Evolutionary conservation across 2,888 invertebrate species (phyloP).

Genomic region (Hipparchia semele): DNA sequence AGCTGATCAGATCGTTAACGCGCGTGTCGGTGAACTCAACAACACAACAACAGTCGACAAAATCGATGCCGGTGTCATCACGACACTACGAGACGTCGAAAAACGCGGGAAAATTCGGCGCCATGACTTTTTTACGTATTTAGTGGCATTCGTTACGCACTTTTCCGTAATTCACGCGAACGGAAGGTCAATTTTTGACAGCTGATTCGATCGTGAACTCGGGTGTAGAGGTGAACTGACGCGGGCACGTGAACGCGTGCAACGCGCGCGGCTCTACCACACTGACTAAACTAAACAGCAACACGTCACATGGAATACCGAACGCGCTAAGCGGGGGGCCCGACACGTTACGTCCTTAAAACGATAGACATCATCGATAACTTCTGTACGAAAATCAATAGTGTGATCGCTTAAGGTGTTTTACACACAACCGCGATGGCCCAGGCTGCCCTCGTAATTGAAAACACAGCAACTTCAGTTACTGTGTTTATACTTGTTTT

Average conservation of each 20-base stretch:
- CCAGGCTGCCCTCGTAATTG: too few species aligned
- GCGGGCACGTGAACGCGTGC: conserved; percentile 59
- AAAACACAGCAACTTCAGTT: too few species aligned
- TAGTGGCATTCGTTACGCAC: conserved; percentile 36
- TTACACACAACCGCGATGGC: background rate
- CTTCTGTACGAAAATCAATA: conserved; percentile 49
- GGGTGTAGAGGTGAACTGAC: conserved; percentile 56
- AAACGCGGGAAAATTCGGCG: conserved; percentile 52
- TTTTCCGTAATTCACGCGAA: conserved; percentile 48
- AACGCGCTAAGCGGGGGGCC: conserved; percentile 62
- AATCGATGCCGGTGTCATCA: conserved; percentile 54
- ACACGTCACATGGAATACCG: conserved; percentile 36
- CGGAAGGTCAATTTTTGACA: conserved; percentile 74
- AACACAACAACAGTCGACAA: conserved; percentile 45
- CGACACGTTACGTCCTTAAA: conserved; percentile 60
- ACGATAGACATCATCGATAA: conserved; percentile 67
- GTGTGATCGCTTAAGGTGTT: conserved; percentile 38
- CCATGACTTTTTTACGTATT: conserved; percentile 43
- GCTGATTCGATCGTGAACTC: conserved; percentile 65
- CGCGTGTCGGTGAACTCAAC: conserved; percentile 40
- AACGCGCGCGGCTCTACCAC: conserved; percentile 63
- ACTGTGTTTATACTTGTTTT: too few species aligned
- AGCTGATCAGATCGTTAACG: conserved; percentile 67
- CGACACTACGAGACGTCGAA: conserved; percentile 61
- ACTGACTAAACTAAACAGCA: conserved; percentile 54